phyloP scores from a whole-genome alignment of 1,140 invertebrate genomes.

The Procambarus virginalis region DNA sequence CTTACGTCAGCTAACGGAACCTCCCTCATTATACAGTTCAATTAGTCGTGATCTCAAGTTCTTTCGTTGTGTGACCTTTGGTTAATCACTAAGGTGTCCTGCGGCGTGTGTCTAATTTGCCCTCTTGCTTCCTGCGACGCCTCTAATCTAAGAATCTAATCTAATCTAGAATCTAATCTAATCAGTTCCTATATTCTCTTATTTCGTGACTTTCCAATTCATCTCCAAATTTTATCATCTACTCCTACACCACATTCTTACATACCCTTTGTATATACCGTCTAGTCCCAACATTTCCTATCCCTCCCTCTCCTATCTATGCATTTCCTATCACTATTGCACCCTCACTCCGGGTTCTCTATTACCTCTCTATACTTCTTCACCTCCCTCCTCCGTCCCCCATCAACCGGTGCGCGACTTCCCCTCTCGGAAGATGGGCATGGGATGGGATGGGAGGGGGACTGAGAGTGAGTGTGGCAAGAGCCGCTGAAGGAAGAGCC shows the following conservation, averaged over 20 bases:
- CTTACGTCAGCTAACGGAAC: no score
- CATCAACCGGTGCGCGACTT: no score
- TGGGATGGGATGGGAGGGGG: neutral
- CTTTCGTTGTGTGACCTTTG: no score
- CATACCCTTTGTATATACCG: neutral
- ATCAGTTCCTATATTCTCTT: no score
- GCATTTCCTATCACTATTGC: neutral
- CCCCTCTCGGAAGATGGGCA: no score
- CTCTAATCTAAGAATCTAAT: no score
- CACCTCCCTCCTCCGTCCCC: neutral
- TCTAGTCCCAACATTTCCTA: neutral
- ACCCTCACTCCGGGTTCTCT: constrained; percentile 18
- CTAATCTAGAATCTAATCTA: no score
- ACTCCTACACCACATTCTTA: neutral
- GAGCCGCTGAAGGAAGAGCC: constrained; percentile 8
- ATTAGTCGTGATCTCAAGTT: no score
- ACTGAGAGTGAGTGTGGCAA: neutral
- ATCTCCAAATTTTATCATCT: neutral
- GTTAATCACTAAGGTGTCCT: no score
- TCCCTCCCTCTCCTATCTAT: neutral
- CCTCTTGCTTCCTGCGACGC: no score
- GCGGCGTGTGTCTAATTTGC: no score
- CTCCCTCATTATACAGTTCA: no score
- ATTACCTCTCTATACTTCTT: constrained; percentile 4
- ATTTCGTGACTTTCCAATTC: neutral